Base-by-base conservation (phyloP, 2,113 vertebrate genomes). In the Varanus komodoensis region DNA sequence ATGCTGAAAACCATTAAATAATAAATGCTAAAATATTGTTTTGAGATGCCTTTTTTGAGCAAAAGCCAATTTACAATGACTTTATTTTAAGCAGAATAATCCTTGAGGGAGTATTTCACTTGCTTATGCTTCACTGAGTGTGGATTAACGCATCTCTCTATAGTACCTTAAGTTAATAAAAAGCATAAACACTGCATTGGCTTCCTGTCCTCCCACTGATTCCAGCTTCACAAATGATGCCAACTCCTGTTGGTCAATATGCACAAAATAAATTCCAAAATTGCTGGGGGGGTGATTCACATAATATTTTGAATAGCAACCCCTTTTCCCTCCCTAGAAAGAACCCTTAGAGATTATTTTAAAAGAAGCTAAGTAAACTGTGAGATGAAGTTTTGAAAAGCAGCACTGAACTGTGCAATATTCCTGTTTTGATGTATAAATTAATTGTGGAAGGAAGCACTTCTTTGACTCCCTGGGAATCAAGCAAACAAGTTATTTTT, bases 51-150 rank as follows among this genome's bases (percentile, higher is more conserved):
- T 92, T 93, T 64, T 64, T 69, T 84, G 90, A 95, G 90, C 89
- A 80, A 50, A 73, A 17, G 88, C 90, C 92, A 93, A 86, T 89
- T 94, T 86, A 86, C 87, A 95, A 89, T 92, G 93, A 92, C 73
- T 92, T 78, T 73, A 17, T 84, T 92, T 94, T 89, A 73, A 91
- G 89, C 89, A 87, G 81, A 87, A 89, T 91, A 71, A 84, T 15
- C 92, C 93, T 94, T 77, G 50, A 94, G 94, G 93, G 94, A 93
- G n/a, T 21, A 93, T 95, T 95, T 94, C 68, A n/a, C 82, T 90
- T 90, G 91, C 89, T 82, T 93, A 85, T 94, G 93, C 93, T 94
- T 94, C 95, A 92, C 82, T 93, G 93, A 96, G 78, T 94, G 93
- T 88, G 93, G 78, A 95, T 95, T 93, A 96, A 94, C 75, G 89